Evolutionary conservation across 2,888 invertebrate genomes (phyloP).

Genomic region (Conomelus anceps): DNA sequence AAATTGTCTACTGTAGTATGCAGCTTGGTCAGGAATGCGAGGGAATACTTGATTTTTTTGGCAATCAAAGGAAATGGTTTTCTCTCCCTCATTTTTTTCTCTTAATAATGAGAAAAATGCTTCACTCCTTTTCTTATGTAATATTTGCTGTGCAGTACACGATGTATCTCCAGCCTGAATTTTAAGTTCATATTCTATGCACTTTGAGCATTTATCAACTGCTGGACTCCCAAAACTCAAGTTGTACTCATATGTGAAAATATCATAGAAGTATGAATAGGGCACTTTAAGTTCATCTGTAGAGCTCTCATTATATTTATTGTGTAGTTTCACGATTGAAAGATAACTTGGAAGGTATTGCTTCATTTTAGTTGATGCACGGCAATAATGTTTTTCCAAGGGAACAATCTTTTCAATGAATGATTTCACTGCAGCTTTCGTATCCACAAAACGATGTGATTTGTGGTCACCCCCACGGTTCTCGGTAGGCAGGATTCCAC

Average conservation of each 20-base stretch:
- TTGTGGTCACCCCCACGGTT: background rate
- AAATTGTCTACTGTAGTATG: background rate
- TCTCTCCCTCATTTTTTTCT: background rate
- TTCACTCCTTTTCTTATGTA: background rate
- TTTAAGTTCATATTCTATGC: background rate
- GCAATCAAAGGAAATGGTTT: background rate
- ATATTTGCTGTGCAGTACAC: background rate
- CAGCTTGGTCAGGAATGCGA: constrained; percentile 28
- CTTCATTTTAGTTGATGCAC: background rate
- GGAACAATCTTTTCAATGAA: background rate
- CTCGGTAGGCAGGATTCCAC: background rate
- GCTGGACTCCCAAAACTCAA: background rate
- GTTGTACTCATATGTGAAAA: background rate
- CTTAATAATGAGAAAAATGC: background rate
- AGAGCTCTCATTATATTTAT: background rate
- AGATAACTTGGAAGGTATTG: background rate
- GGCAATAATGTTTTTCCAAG: background rate
- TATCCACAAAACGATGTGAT: background rate
- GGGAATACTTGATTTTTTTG: constrained; percentile 30
- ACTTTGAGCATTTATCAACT: background rate
- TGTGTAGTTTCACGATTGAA: background rate
- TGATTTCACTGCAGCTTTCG: background rate
- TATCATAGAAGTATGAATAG: background rate
- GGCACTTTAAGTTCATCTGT: background rate
- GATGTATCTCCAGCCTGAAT: background rate